These are phyloP conservation scores for Cheirogaleus medius DNA, from an alignment of 2,113 vertebrate species.

Conservation along the genomic window DNA sequence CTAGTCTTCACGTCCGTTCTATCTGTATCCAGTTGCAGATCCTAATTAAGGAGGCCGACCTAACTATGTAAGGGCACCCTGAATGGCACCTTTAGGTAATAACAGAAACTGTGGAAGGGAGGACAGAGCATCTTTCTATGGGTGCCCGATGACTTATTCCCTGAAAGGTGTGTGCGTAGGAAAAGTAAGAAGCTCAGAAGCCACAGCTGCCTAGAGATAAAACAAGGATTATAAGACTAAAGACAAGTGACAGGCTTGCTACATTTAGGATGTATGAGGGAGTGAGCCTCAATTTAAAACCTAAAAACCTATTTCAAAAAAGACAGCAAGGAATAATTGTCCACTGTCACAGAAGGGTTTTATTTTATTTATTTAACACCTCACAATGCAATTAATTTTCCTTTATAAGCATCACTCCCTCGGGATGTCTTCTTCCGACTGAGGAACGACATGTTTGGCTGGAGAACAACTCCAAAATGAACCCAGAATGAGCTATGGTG, in stretches of 20 bases:
- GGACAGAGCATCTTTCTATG: not conserved
- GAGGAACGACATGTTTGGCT: constrained; percentile 75
- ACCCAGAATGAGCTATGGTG: constrained; percentile 82
- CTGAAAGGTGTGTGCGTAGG: not conserved
- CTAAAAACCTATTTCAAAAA: constrained; percentile 40
- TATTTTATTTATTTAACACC: constrained; percentile 80
- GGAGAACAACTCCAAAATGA: constrained; percentile 75
- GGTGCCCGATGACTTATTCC: not conserved
- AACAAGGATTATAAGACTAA: not conserved
- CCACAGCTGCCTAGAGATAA: not conserved
- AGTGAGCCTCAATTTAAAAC: not conserved
- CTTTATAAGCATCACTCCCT: constrained; percentile 74
- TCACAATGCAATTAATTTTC: constrained; percentile 79
- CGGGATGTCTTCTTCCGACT: constrained; percentile 62
- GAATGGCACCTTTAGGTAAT: not conserved
- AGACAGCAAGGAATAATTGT: constrained; percentile 56
- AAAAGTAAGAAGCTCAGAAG: not conserved
- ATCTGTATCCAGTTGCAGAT: not conserved
- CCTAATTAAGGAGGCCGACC: not conserved
- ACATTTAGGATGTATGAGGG: not conserved
- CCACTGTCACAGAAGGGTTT: constrained; percentile 37
- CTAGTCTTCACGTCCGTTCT: not conserved
- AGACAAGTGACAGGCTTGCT: not conserved
- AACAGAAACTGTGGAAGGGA: not conserved
- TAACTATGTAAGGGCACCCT: not conserved